Base-by-base conservation (phyloP, 2,888 invertebrate species). In the Macaria notata region DNA sequence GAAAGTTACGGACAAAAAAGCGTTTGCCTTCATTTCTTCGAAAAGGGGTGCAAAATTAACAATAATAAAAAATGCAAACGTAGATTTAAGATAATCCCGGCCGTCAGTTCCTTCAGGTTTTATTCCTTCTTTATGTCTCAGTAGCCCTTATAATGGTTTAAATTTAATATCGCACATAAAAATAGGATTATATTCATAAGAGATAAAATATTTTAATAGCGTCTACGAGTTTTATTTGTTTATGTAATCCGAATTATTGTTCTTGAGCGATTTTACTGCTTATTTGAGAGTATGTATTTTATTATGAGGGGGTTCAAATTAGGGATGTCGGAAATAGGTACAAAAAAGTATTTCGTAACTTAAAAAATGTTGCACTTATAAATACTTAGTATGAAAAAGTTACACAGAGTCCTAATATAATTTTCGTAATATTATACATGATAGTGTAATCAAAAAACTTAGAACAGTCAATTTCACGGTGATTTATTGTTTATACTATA, bases 171-270 rank as follows among this genome's bases (percentile, higher is more conserved):
- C 75, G 65, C 72, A 71, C 73, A 79, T 86, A 87, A 88, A 86
- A 83, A 76, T 72, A 54, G 83, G 86, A 86, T 88, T 87, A 87
- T 88, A 86, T 88, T 88, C 87, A 88, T 88, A 88, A 88, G 81
- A 85, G 83, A 88, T 88, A 88, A 86, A 87, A 87, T 88, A 88
- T 84, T 88, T 88, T 88, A 86, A 88, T 77, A 76, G 81, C 77
- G 70, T 75, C 75, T 78, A 72, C 73, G 77, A 76, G 75, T 84
- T 88, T 86, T 86, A 86, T 87, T 84, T 84, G 86, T 82, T 86
- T 86, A 83, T 79, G 80, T 86, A 86, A 84, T 85, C 81, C 77
- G 74, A 76, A 79, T 84, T 86, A 86, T 86, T 85, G 81, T 84
- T 84, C 74, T 75, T 78, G 67, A 76, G 70, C 69, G 69, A 75